Percentiles rank a stretch among this genome's conserved stretches.
Evolutionary conservation across 2,113 vertebrate genomes (phyloP).

Genomic region (Corythornis madagascariensis): DNA sequence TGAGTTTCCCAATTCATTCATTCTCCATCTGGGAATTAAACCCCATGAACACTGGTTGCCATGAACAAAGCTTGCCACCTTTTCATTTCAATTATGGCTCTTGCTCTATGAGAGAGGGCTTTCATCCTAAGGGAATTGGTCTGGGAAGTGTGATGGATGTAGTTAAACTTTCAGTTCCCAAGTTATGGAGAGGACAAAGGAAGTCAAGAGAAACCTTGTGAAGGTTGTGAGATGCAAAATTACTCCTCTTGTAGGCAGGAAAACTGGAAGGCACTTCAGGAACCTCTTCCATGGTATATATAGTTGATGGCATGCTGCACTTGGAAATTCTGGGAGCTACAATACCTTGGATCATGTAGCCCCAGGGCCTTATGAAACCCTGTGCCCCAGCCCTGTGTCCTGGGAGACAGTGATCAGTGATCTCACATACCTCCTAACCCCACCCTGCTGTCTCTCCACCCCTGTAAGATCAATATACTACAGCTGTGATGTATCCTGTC

Average conservation of each 20-base stretch:
- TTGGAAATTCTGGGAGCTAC: background rate
- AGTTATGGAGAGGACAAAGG: background rate
- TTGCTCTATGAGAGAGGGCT: fast-evolving
- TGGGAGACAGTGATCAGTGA: background rate
- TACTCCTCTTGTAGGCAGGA: background rate
- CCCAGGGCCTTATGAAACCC: background rate
- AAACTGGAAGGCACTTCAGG: background rate
- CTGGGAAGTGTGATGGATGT: background rate
- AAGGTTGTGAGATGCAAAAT: background rate
- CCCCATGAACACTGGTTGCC: background rate
- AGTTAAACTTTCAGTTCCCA: background rate
- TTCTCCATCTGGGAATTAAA: background rate
- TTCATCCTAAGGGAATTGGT: background rate
- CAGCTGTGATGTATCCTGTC: background rate
- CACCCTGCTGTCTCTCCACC: background rate
- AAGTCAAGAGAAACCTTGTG: background rate
- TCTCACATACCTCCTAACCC: background rate
- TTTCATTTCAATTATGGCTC: background rate
- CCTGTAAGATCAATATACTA: background rate
- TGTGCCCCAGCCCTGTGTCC: background rate
- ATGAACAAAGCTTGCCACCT: background rate
- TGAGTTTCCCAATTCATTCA: background rate
- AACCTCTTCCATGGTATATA: background rate
- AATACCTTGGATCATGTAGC: background rate
- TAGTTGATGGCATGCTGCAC: background rate